phyloP scores from a whole-genome alignment of 2,113 vertebrate genomes.

The Chaetops frenatus region DNA sequence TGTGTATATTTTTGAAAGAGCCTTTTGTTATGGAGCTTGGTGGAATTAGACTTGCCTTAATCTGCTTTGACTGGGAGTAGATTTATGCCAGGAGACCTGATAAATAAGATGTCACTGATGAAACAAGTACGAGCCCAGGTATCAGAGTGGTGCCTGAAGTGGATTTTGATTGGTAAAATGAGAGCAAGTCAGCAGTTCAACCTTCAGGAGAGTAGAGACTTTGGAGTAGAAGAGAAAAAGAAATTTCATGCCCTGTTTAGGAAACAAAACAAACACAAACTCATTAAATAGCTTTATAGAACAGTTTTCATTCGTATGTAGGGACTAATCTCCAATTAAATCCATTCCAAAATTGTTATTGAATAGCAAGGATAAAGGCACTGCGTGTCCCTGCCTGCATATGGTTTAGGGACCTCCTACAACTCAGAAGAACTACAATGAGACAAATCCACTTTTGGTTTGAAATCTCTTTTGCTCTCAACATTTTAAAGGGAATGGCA shows the following conservation, averaged over 20 bases:
- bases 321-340: neutral
- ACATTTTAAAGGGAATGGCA: neutral
- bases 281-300: neutral
- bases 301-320: neutral
- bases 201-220: neutral
- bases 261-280: neutral
- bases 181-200: neutral
- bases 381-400: neutral
- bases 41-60: constrained; percentile 34
- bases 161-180: neutral
- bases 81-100: constrained; percentile 15
- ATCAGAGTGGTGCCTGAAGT: neutral
- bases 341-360: neutral
- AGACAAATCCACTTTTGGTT: neutral
- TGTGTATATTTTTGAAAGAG: constrained; percentile 48
- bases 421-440: neutral
- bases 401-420: neutral
- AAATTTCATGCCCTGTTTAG: neutral
- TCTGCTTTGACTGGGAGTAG: constrained; percentile 19
- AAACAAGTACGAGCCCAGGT: neutral
- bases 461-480: neutral
- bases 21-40: constrained; percentile 25
- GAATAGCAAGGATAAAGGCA: neutral
- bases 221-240: neutral
- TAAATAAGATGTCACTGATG: neutral